These are phyloP conservation scores for Drosophila macrospina DNA, from an alignment of 2,888 invertebrate species.

Conservation along the genomic window DNA sequence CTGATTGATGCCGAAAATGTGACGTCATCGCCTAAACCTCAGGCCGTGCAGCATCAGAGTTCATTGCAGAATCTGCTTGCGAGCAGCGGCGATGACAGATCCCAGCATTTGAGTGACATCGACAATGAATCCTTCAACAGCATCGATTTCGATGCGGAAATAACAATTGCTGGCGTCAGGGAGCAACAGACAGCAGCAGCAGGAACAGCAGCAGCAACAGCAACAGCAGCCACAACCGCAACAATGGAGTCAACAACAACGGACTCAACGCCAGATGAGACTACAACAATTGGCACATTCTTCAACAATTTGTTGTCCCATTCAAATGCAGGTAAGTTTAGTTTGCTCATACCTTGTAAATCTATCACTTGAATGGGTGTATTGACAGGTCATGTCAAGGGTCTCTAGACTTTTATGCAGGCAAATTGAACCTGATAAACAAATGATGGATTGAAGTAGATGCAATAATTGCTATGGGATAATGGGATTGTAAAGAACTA, in stretches of 20 bases:
- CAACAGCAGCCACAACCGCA: conserved; percentile 47
- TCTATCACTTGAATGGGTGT: background rate
- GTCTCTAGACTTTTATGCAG: no score
- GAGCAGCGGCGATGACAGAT: conserved; percentile 83
- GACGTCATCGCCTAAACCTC: conserved; percentile 53
- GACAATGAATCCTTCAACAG: conserved; percentile 86
- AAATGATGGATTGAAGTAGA: no score
- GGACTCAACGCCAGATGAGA: conserved; percentile 56
- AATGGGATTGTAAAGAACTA: no score
- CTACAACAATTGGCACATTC: conserved; percentile 85
- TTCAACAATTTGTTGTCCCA: conserved; percentile 84
- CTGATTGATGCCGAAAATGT: conserved; percentile 55
- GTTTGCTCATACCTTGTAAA: conserved; percentile 24
- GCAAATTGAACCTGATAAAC: no score
- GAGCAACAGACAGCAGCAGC: conserved; percentile 43
- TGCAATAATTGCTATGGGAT: no score
- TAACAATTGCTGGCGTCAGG: conserved; percentile 82
- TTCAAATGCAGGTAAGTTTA: conserved; percentile 84
- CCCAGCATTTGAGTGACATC: conserved; percentile 85
- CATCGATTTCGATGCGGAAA: conserved; percentile 86
- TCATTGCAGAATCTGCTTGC: conserved; percentile 80
- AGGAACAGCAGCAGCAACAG: conserved; percentile 38
- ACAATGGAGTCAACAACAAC: conserved; percentile 41
- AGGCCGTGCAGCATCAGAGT: conserved; percentile 60
- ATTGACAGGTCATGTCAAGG: no score